These are phyloP conservation scores for Parthenolecanium corni DNA, from an alignment of 2,888 invertebrate species.

Conservation along the genomic window DNA sequence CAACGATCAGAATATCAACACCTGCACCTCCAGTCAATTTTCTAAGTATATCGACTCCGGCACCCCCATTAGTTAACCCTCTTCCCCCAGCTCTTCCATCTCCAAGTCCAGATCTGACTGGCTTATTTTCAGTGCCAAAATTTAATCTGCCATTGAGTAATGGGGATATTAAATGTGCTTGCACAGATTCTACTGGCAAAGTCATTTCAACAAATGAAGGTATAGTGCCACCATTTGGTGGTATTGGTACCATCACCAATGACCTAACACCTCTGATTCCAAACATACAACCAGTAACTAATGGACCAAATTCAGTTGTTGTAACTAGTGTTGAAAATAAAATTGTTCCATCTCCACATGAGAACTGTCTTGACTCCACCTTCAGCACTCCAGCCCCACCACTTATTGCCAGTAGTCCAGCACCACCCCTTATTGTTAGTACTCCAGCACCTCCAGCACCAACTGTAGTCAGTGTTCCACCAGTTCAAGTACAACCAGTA, in stretches of 20 bases:
- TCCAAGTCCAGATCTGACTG: too few relatives aligned
- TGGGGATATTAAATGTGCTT: too few relatives aligned
- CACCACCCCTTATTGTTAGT: background rate
- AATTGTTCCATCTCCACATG: background rate
- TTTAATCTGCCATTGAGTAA: too few relatives aligned
- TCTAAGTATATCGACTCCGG: background rate
- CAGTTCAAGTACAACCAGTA: too few relatives aligned
- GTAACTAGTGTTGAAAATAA: background rate
- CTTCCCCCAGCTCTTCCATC: too few relatives aligned
- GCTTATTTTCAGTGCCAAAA: too few relatives aligned
- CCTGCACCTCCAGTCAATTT: background rate
- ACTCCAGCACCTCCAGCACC: background rate
- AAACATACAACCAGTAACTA: background rate
- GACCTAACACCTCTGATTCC: too few relatives aligned
- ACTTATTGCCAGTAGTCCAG: background rate
- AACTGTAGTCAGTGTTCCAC: too few relatives aligned
- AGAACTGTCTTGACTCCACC: background rate
- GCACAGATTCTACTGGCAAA: too few relatives aligned
- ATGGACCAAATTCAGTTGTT: background rate
- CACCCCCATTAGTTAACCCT: background rate
- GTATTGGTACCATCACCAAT: too few relatives aligned
- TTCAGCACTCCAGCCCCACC: background rate
- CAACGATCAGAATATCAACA: background rate
- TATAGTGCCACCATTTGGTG: too few relatives aligned
- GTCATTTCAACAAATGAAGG: too few relatives aligned